phyloP scores from a whole-genome alignment of 2,113 vertebrate species.

The Peromyscus maniculatus region DNA sequence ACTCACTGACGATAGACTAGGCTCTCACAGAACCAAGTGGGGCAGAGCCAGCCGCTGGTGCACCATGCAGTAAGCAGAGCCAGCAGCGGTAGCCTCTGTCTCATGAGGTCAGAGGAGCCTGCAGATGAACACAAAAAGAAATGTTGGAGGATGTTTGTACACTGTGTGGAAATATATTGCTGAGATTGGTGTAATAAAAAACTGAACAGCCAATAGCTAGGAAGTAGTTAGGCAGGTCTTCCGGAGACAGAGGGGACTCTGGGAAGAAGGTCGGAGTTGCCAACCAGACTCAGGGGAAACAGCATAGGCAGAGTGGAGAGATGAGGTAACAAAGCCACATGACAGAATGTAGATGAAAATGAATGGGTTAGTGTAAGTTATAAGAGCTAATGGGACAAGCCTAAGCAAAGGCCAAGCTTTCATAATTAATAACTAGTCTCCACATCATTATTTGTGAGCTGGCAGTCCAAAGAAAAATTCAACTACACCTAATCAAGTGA shows the following conservation, averaged over 20 bases:
- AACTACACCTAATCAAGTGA: background rate
- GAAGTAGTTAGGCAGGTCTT: background rate
- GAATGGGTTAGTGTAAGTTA: background rate
- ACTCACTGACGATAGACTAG: background rate
- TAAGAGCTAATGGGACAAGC: background rate
- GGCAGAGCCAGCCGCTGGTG: background rate
- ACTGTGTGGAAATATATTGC: background rate
- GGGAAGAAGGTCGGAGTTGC: background rate
- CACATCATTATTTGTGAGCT: background rate
- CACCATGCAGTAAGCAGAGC: background rate
- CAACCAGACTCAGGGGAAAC: background rate
- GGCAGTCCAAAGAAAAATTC: background rate
- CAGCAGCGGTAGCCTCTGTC: background rate
- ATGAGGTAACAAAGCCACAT: background rate
- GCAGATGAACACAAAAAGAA: background rate
- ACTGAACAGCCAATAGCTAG: background rate
- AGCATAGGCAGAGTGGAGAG: background rate
- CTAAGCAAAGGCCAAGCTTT: background rate
- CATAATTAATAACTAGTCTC: background rate
- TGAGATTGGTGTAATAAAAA: background rate
- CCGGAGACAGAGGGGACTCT: background rate
- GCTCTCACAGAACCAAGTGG: background rate
- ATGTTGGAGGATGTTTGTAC: background rate
- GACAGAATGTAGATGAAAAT: background rate
- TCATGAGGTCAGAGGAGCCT: background rate